Base-by-base conservation (phyloP, 2,797 vertebrate species). In the Artibeus jamaicensis region DNA sequence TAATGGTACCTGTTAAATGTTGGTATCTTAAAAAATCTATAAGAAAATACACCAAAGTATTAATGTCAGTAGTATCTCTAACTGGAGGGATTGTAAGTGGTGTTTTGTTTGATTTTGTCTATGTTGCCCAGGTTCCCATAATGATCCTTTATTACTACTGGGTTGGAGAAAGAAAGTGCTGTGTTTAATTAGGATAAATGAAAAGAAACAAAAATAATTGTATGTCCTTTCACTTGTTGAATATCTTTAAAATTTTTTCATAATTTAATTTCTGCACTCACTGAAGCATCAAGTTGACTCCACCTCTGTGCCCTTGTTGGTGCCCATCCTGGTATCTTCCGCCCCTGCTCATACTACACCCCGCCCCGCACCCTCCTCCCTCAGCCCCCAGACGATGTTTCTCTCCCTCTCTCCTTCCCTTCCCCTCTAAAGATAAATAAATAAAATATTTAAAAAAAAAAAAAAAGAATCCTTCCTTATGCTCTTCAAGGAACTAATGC, bases 21-120 rank as follows among this genome's bases (percentile, higher is more conserved):
- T 74, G 42, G 24, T 70, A 42, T 86, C 59, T 71, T 59, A 53
- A n/a, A 73, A 85, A 42, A 44, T 37, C 21, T 74, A 24, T 32
- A 74, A 91, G 68, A 94, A 94, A 94, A 86, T 74, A 86, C 5
- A 77, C 6, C 53, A 73, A 62, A 73, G 70, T 57, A 55, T n/a
- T 46, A 82, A 90, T 67, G 11, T 14, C 4, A 21, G 16, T 48
- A 46, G 22, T 73, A 5, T 44, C 71, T 78, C 48, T 73, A 34
- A 84, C 76, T 65, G n/a, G 44, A 82, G 14, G 34, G 9, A 57
- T 48, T 71, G 67, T 11, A 67, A 3, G 7, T 39, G 6, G 9
- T 32, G 34, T 50, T 70, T 76, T 24, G 55, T 85, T 78, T 84
- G 48, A 26, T 87, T 82, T 87, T 87, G 93, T 62, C 55, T 67